phyloP scores from a whole-genome alignment of 2,888 invertebrate genomes.

The Drosophila prolongata region DNA sequence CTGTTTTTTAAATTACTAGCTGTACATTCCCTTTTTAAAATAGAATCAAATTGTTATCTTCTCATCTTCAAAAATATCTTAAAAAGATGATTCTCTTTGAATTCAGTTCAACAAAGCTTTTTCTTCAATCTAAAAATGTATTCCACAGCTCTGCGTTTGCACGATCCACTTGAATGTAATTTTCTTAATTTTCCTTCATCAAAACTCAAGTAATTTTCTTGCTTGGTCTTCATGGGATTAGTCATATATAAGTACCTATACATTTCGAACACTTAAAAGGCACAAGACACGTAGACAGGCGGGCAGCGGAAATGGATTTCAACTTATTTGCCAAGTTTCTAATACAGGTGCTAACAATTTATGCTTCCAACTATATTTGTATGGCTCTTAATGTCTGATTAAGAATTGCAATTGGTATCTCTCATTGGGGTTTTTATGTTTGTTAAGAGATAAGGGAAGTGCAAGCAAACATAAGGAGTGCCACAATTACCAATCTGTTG shows the following conservation, averaged over 20 bases:
- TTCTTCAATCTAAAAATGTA: conserved; percentile 7
- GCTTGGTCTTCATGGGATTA: conserved; percentile 15
- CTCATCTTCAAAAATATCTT: not conserved
- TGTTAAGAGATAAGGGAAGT: conserved; percentile 2
- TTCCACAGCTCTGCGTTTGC: not conserved
- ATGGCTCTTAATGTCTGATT: not conserved
- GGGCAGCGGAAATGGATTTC: conserved; percentile 13
- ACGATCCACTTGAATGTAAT: conserved; percentile 23
- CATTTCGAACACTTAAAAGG: conserved; percentile 11
- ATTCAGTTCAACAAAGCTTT: not conserved
- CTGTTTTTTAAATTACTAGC: no score
- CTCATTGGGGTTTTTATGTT: conserved; percentile 1
- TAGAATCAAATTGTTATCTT: not conserved
- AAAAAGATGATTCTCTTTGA: not conserved
- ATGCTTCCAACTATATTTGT: not conserved
- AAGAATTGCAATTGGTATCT: not conserved
- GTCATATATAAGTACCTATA: conserved; percentile 14
- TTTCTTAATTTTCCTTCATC: conserved; percentile 8
- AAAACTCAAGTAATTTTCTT: conserved; percentile 2
- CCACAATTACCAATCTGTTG: conserved; percentile 10
- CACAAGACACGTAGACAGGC: conserved; percentile 9
- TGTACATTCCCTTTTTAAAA: not conserved
- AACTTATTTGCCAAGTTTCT: not conserved
- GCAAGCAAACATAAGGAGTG: conserved; percentile 12
- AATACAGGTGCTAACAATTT: conserved; percentile 5